Conservation (phyloP, 2,797 vertebrate species). For the Halcyon leucocephala region DNA sequence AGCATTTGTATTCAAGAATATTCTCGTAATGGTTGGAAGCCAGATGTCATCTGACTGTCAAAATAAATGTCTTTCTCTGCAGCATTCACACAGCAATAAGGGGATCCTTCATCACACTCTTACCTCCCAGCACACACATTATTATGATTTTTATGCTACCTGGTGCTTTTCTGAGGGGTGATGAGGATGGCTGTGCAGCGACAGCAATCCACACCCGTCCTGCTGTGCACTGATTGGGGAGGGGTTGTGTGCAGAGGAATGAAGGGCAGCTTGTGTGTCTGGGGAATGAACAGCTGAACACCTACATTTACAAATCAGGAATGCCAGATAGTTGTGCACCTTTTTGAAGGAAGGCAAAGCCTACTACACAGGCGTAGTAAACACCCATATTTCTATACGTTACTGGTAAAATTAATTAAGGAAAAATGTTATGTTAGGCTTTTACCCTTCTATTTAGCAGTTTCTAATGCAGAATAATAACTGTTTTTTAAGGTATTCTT, state of each 20-base stretch:
- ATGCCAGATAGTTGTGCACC: neutral
- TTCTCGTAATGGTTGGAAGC: neutral
- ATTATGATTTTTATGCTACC: neutral
- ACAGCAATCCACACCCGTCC: neutral
- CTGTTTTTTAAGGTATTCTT: slow-evolving; percentile 11
- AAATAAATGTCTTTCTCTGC: slow-evolving; percentile 13
- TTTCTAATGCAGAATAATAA: neutral
- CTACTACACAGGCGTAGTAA: neutral
- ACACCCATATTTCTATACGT: neutral
- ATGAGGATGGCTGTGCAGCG: neutral
- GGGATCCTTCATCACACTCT: neutral
- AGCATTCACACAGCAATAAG: neutral
- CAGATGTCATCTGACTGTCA: neutral
- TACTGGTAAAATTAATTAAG: neutral
- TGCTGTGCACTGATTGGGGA: neutral
- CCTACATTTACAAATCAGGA: neutral
- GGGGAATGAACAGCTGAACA: neutral
- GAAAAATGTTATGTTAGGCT: neutral
- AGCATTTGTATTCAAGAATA: neutral
- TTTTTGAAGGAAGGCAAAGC: neutral
- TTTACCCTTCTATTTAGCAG: neutral
- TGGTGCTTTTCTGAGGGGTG: neutral
- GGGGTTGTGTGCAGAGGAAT: neutral
- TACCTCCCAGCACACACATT: neutral
- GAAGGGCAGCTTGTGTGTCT: neutral